Percentiles rank a stretch among this genome's conserved stretches.
Evolutionary conservation across 2,888 invertebrate species (phyloP).

Genomic region (Brenthis daphne): DNA sequence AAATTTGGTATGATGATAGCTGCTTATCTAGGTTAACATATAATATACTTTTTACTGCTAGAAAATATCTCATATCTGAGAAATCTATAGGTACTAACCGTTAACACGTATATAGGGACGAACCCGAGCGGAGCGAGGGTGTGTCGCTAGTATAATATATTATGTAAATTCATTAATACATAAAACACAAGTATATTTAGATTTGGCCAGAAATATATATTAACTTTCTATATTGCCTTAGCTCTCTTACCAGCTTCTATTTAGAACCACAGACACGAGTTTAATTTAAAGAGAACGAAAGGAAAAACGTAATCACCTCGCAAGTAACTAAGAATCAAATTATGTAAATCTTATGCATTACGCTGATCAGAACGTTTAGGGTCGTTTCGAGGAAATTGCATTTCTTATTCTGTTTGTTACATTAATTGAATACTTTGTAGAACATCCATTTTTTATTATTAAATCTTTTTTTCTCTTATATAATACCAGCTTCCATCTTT

Average conservation of each 20-base stretch:
- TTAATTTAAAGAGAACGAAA: conserved; percentile 6
- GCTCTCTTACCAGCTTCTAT: neutral
- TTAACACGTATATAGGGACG: too few species aligned
- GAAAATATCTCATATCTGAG: too few species aligned
- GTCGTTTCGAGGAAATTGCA: conserved; percentile 8
- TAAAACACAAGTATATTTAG: neutral
- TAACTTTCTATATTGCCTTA: neutral
- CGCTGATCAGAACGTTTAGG: conserved; percentile 15
- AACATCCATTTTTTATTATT: conserved; percentile 3
- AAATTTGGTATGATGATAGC: too few species aligned
- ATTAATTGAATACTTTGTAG: conserved; percentile 10
- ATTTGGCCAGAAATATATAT: neutral
- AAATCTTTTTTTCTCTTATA: conserved; percentile 1
- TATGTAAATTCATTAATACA: neutral
- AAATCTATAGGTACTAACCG: too few species aligned
- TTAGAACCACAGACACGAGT: neutral
- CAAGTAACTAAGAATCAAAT: conserved; percentile 14
- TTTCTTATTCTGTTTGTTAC: conserved; percentile 8
- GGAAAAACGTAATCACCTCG: conserved; percentile 12
- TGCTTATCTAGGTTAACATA: too few species aligned
- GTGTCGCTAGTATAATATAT: too few species aligned
- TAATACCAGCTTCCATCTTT: neutral
- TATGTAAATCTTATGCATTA: conserved; percentile 22
- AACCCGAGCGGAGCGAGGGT: too few species aligned
- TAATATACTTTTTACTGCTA: too few species aligned